phyloP scores from a whole-genome alignment of 2,797 vertebrate species.

The Babyrousa celebensis region DNA sequence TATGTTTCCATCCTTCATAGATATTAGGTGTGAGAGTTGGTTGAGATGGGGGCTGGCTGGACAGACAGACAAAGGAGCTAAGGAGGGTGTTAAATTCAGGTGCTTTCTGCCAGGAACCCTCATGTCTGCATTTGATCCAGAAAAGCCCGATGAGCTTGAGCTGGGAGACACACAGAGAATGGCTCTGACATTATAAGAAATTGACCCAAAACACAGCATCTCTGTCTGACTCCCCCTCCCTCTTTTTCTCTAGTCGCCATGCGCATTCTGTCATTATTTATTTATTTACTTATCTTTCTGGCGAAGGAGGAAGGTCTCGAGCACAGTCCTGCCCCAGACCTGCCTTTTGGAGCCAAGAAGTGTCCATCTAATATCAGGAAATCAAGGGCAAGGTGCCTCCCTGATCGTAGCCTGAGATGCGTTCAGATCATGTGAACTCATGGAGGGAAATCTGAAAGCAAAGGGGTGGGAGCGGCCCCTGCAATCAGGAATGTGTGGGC shows the following conservation, averaged over 20 bases:
- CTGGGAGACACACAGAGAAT: neutral
- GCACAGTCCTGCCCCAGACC: neutral
- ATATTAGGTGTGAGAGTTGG: neutral
- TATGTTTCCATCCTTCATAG: neutral
- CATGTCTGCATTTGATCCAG: rapidly evolving
- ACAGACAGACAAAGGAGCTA: neutral
- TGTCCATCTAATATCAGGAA: neutral
- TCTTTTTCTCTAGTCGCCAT: neutral
- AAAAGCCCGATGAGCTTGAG: neutral
- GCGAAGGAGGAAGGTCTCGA: neutral
- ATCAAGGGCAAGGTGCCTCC: neutral
- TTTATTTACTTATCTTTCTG: neutral
- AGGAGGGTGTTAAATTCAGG: too few relatives aligned
- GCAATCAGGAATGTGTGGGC: neutral
- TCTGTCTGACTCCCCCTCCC: neutral
- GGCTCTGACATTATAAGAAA: neutral
- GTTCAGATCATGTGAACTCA: rapidly evolving
- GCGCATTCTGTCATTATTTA: neutral
- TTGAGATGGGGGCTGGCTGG: neutral
- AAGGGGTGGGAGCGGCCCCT: neutral
- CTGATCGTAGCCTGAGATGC: rapidly evolving
- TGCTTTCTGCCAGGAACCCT: neutral
- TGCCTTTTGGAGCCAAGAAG: neutral
- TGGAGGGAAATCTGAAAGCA: neutral
- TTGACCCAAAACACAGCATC: rapidly evolving